Conservation (phyloP, 2,888 invertebrate genomes). For the Calameuta idolon region DNA sequence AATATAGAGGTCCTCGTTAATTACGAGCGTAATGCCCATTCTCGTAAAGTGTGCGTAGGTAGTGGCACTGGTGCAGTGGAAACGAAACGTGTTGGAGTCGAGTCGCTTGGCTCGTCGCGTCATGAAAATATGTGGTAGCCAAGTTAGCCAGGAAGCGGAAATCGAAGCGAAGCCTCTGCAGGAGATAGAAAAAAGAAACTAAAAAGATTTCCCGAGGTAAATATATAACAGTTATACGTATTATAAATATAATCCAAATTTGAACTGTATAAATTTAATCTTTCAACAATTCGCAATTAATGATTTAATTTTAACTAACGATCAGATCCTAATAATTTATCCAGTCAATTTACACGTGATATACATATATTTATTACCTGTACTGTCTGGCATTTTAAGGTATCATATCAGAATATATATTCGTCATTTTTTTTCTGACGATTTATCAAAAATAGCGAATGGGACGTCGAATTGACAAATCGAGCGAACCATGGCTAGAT, state of each 20-base stretch:
- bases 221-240: not conserved
- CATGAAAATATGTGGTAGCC: conserved; percentile 4
- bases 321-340: no score
- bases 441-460: not conserved
- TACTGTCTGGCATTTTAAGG: not conserved
- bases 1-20: not conserved
- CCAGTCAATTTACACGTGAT: no score
- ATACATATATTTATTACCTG: no score
- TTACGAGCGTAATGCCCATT: not conserved
- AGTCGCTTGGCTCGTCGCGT: not conserved
- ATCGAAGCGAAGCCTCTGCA: conserved; percentile 29
- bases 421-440: not conserved
- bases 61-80: not conserved
- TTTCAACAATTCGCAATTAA: not conserved
- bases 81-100: not conserved
- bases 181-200: not conserved
- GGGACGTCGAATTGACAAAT: not conserved
- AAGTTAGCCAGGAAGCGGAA: conserved; percentile 36
- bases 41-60: not conserved
- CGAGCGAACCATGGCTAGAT: not conserved
- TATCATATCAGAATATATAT: not conserved
- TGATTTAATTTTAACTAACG: not conserved
- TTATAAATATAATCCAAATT: not conserved
- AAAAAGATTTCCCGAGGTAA: not conserved
- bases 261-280: not conserved